A percentile compares a stretch with the other conserved stretches of the same genome.
phyloP scores from a whole-genome alignment of 2,113 vertebrate species.

The Hipposideros armiger region DNA sequence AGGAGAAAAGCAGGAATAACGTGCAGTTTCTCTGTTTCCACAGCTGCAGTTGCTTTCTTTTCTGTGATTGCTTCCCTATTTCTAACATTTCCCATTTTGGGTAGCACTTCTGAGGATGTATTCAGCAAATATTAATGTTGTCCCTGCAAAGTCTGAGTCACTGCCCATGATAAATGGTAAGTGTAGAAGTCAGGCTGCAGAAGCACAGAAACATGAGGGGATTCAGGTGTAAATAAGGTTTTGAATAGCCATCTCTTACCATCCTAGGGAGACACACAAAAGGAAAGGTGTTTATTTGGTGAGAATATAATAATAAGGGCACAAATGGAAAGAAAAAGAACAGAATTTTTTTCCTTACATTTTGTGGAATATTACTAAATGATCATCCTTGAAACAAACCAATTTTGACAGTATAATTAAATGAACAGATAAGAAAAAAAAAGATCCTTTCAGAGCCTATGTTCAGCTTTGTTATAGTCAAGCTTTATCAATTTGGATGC shows the following conservation, averaged over 20 bases:
- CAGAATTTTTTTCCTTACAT: background rate
- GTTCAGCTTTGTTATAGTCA: background rate
- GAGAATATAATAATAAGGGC: background rate
- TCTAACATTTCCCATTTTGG: slow-evolving; percentile 53
- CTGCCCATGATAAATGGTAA: slow-evolving; percentile 44
- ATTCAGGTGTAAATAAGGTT: slow-evolving; percentile 36
- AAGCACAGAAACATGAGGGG: background rate
- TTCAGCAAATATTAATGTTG: slow-evolving; percentile 76
- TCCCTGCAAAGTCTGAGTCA: slow-evolving; percentile 49
- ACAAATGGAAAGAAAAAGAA: background rate
- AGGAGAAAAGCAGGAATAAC: background rate
- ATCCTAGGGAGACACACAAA: background rate
- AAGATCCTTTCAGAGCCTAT: background rate
- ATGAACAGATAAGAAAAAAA: background rate
- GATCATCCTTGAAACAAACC: background rate
- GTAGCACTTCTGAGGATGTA: slow-evolving; percentile 64
- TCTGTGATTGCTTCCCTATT: slow-evolving; percentile 64
- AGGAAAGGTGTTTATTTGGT: slow-evolving; percentile 34
- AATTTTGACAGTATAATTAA: background rate
- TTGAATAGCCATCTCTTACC: background rate
- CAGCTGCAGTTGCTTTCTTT: slow-evolving; percentile 66
- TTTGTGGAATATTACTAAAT: background rate
- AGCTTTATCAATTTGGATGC: background rate
- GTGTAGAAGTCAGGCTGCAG: background rate
- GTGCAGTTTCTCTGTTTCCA: slow-evolving; percentile 36